These are phyloP conservation scores for Notothenia coriiceps DNA, from an alignment of 2,113 vertebrate genomes.

Conservation along the genomic window DNA sequence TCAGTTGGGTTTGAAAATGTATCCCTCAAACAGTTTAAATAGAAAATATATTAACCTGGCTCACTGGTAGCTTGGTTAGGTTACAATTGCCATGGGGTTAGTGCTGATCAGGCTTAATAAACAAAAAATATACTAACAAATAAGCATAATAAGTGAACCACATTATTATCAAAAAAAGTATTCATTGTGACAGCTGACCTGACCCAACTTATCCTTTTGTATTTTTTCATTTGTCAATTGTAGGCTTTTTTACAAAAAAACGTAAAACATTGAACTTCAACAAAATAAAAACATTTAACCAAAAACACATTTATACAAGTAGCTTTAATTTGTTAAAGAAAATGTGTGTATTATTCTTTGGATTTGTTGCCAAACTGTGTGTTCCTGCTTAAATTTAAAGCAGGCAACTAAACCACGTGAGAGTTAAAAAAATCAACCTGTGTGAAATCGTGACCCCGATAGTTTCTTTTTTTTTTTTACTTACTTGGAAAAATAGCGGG, in stretches of 20 bases:
- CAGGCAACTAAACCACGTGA: too few species aligned
- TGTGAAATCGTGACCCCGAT: neutral
- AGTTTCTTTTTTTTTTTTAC: neutral
- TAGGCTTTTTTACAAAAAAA: neutral
- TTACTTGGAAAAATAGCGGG: slow-evolving; percentile 35
- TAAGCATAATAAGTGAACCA: neutral
- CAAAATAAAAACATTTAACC: neutral
- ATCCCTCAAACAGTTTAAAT: neutral
- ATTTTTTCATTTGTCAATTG: too few species aligned
- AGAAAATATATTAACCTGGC: neutral
- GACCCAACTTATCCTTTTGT: neutral
- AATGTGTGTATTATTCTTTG: neutral
- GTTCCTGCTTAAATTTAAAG: neutral
- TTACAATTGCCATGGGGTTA: neutral
- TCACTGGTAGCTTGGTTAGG: neutral
- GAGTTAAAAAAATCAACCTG: neutral
- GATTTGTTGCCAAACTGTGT: neutral
- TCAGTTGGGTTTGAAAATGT: neutral
- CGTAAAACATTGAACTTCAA: too few species aligned
- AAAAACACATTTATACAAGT: neutral
- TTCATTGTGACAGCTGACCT: neutral
- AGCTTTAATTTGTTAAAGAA: neutral
- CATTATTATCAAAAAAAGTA: neutral
- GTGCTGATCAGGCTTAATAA: neutral
- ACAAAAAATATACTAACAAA: neutral